Base-by-base conservation (phyloP, 2,888 invertebrate genomes). In the Agonum fuliginosum region DNA sequence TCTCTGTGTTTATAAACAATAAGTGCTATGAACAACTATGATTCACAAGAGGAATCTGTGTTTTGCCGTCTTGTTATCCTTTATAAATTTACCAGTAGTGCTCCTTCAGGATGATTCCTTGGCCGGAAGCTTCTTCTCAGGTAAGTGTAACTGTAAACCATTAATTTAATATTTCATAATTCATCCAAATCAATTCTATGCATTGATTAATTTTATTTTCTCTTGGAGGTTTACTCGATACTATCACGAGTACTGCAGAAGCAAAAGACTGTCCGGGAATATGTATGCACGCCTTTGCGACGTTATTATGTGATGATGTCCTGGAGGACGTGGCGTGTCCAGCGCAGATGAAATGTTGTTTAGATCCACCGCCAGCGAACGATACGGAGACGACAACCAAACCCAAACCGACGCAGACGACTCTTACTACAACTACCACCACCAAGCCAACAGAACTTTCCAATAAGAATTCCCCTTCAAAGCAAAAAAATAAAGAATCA, bases 241-340 rank as follows among this genome's bases (percentile, higher is more conserved):
- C 95, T 24, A 91, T 96, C 84, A 95, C 96, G 78, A 94, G 93
- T 80, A 95, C 96, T 78, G 95, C 93, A 78, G 94, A 95, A 86
- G 91, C 93, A 78, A 94, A 94, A 87, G 93, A 95, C 85, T 97
- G 97, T 84, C 96, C 97, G 0, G 97, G 97, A 0, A 92, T 94
- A 77, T 97, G 97, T 86, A 94, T 96, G 79, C 95, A 96, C 84
- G 91, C 95, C 6, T 86, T 97, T 78, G 95, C 97, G 1, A 93
- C 96, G 0, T 87, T 96, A 79, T 94, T 96, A 83, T 97, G 97
- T 85, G 93, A 93, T 85, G 93, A 95, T 81, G 95, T 97, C 14
- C 88, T 94, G 69, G 95, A 95, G 78, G 92, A 95, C 83, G 92
- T 95, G 17, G 91, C 92, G 78, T 96, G 96, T 83, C 95, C 95